These are phyloP conservation scores for Elanoides forficatus DNA, from an alignment of 2,113 vertebrate species.

Conservation along the genomic window DNA sequence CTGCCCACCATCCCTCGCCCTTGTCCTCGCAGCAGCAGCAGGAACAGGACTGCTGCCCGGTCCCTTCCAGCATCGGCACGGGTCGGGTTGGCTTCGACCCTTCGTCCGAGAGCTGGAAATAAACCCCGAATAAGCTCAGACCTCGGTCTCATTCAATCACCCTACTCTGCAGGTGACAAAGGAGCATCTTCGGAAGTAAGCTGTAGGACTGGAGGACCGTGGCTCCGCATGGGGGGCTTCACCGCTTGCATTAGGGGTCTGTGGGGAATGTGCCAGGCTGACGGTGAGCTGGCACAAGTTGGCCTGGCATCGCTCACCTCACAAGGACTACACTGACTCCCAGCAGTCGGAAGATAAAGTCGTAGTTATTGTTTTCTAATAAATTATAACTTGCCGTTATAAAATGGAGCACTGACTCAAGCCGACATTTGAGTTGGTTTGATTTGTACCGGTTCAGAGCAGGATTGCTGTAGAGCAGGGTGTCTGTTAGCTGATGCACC, in stretches of 20 bases:
- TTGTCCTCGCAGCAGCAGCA: neutral
- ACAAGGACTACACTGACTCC: neutral
- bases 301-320: neutral
- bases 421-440: neutral
- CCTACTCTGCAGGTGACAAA: neutral
- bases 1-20: neutral
- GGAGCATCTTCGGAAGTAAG: neutral
- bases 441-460: neutral
- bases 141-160: neutral
- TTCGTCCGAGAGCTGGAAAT: neutral
- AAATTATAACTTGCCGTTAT: neutral
- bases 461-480: neutral
- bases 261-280: neutral
- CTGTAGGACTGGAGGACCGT: neutral
- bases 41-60: neutral
- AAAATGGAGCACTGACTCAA: neutral
- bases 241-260: neutral
- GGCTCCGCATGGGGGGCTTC: neutral
- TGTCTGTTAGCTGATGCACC: neutral
- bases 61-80: neutral
- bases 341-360: neutral
- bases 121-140: neutral
- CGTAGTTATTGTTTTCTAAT: neutral
- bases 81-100: neutral
- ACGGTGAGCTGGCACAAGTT: neutral